Evolutionary conservation across 2,113 vertebrate genomes (phyloP), one percentile per base, ranked within the genome.

Genomic region (Lipophrys pholis): DNA sequence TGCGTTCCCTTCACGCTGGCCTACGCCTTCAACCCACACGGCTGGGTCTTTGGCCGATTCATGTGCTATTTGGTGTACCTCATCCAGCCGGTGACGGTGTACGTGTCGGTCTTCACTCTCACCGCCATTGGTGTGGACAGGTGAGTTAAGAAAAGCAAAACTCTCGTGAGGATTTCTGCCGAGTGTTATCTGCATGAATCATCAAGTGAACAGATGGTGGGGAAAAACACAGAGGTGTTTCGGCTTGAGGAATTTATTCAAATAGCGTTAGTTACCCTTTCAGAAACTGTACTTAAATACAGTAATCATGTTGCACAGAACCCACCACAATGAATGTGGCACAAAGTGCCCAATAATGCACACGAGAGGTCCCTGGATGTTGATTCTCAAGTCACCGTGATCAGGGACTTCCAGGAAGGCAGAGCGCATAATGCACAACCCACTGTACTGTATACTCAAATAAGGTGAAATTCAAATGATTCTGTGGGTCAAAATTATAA

Each of bases 41-140:
- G 96, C n/a, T 96, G 96, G 96, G 89, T 95, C 38, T 96, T 96
- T 0, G 95, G 96, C 41, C 93, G 93, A 62, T 96, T 95, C 89
- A 92, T 96, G 94, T 96, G 96, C 76, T 96, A 95, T 76, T 91
- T 96, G 5, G 94, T 96, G 52, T 96, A 95, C 84, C 94, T 96
- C 82, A 95, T 96, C 87, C 95, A 96, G 89, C 95, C 95, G 0
- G 92, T 96, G 83, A 96, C 95, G 0, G 96, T 96, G 17, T 96
- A 96, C 0, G 96, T 96, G 77, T 96, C 96, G 0, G 96, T 96
- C 62, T 96, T 96, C 93, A 96, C 95, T 0, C 92, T 96, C 41
- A 96, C 94, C 0, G 96, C 95, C 40, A 96, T 96, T 1, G 96
- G 94, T 0, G 95, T 96, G n/a, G 96, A 96, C 90, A 95, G 96